Evolutionary conservation across 1,140 invertebrate species (phyloP).

Genomic region (Aphidius gifuensis): DNA sequence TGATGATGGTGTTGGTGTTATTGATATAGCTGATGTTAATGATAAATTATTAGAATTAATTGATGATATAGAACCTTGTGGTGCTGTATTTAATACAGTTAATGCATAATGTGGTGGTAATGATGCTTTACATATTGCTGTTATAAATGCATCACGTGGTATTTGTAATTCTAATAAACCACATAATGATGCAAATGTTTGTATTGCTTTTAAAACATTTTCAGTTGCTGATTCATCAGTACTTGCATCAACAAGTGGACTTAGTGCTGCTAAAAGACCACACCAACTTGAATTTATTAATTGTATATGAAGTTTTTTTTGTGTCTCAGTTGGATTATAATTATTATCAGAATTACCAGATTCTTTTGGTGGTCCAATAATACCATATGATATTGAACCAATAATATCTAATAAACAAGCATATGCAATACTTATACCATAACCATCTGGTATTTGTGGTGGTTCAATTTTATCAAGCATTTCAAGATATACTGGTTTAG

Average conservation of each 20-base stretch:
- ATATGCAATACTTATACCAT: conserved; percentile 92
- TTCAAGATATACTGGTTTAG: conserved; percentile 88
- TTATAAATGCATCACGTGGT: conserved; percentile 88
- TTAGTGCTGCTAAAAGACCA: conserved; percentile 85
- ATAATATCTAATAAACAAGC: conserved; percentile 87
- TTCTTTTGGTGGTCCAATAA: conserved; percentile 57
- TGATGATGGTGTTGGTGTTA: conserved; percentile 5
- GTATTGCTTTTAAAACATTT: conserved; percentile 85
- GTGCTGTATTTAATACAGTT: conserved; percentile 72
- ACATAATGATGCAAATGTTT: conserved; percentile 79
- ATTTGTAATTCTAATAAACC: conserved; percentile 70
- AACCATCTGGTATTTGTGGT: conserved; percentile 89
- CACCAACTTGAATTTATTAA: conserved; percentile 95
- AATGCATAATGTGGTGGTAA: conserved; percentile 93
- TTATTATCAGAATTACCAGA: conserved; percentile 23
- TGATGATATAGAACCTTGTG: conserved; percentile 52
- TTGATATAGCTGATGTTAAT: background rate
- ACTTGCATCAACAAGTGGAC: conserved; percentile 89
- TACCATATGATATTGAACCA: conserved; percentile 70
- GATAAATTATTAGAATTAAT: conserved; percentile 33
- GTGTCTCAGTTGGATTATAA: conserved; percentile 55
- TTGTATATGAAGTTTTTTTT: conserved; percentile 66
- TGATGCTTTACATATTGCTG: conserved; percentile 90
- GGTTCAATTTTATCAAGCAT: conserved; percentile 93
- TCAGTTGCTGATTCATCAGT: conserved; percentile 89